Evolutionary conservation across 1,140 invertebrate genomes (phyloP).

Genomic region (Adoxophyes honmai): DNA sequence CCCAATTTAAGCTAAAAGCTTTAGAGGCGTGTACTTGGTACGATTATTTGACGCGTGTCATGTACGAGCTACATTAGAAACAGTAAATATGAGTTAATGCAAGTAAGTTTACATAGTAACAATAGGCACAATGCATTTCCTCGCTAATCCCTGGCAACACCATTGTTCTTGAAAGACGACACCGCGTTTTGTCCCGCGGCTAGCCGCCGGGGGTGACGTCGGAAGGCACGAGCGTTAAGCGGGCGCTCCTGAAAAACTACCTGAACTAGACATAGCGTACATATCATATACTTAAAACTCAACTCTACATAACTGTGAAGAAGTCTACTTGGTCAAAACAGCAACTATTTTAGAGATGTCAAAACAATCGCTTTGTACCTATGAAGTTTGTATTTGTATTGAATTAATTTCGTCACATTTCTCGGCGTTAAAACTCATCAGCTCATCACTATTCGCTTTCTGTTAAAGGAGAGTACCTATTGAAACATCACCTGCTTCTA

Average conservation of each 20-base stretch:
- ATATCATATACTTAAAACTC: too few species aligned
- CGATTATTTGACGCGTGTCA: background rate
- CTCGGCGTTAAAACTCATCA: too few species aligned
- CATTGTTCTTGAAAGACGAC: conserved; percentile 56
- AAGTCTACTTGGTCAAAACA: too few species aligned
- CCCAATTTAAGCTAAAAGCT: background rate
- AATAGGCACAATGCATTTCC: conserved; percentile 17
- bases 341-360: too few species aligned
- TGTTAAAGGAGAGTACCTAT: too few species aligned
- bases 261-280: too few species aligned
- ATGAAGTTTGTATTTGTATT: too few species aligned
- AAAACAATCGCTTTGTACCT: too few species aligned
- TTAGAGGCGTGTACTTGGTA: background rate
- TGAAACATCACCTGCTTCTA: too few species aligned
- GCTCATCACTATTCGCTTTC: too few species aligned
- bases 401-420: too few species aligned
- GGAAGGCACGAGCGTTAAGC: background rate
- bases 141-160: conserved; percentile 17
- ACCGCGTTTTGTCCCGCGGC: conserved; percentile 30
- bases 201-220: background rate
- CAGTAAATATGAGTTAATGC: conserved; percentile 4
- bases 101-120: conserved; percentile 12
- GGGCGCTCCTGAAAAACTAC: background rate
- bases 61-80: background rate
- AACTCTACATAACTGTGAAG: too few species aligned